Evolutionary conservation across 1,140 invertebrate genomes (phyloP).

Genomic region (Orius laevigatus): DNA sequence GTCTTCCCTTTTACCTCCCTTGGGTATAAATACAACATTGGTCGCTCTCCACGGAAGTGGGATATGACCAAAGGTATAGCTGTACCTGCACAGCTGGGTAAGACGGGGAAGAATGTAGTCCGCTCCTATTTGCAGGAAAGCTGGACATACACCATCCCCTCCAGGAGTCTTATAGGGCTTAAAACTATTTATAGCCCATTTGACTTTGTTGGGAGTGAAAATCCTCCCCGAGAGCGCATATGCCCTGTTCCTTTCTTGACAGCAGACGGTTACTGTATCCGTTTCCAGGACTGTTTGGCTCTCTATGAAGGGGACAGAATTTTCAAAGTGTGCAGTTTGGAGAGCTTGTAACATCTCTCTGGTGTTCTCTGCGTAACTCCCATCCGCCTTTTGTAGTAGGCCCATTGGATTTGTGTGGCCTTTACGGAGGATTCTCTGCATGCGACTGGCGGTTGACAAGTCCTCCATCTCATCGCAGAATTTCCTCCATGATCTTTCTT

Average conservation of each 20-base stretch:
- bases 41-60: conserved; percentile 11
- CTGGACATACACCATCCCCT: conserved; percentile 18
- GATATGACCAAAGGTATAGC: conserved; percentile 12
- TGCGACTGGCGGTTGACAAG: neutral
- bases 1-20: conserved; percentile 10
- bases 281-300: neutral
- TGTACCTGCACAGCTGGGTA: neutral
- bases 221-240: neutral
- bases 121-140: conserved; percentile 13
- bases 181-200: conserved; percentile 19
- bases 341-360: neutral
- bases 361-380: neutral
- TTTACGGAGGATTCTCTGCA: neutral
- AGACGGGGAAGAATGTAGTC: neutral
- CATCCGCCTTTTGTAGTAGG: neutral
- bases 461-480: neutral
- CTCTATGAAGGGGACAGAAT: neutral
- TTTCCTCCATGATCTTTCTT: conserved; percentile 2
- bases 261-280: too few species aligned
- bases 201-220: conserved; percentile 10
- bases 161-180: conserved; percentile 18
- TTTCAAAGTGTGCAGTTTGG: neutral
- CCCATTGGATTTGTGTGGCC: neutral
- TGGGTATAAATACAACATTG: conserved; percentile 16
- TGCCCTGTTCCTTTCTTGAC: neutral